Evolutionary conservation across 2,113 vertebrate species (phyloP), one percentile per base, ranked within the genome.

Genomic region (Leptodactylus fuscus): DNA sequence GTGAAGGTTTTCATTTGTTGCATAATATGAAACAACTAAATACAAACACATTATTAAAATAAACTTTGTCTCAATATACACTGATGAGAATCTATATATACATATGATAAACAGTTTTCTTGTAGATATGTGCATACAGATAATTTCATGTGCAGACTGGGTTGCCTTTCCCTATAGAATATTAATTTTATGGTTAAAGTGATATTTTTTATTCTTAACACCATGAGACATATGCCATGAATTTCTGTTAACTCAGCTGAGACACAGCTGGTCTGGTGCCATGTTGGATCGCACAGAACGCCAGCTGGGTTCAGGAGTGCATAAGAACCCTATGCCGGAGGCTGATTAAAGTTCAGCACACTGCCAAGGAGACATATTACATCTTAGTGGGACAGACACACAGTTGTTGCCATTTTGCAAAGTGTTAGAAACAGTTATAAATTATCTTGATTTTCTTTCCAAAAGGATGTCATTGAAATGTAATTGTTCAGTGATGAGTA

Each of bases 331-430:
- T 77, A 69, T 81, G 76, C 60, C 77, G 76, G 73, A 62, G 71
- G 82, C 55, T 89, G 81, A 60, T 77, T 46, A 83, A 90, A 90
- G 73, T 49, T 13, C 80, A 88, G 65, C 65, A 18, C 69, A 82
- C 87, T 91, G 87, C 87, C 85, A 82, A 90, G 88, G 88, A 88
- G 87, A 89, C 82, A 73, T 55, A 55, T 49, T 89, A 88, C 81
- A 82, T 84, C 67, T 81, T 89, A 83, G 75, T 88, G 89, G 87
- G 85, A 85, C 88, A 88, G 81, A 85, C 87, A 88, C 77, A 87
- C 80, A 84, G 3, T 75, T 76, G 73, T 24, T 74, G 87, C 87
- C 88, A 87, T 49, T 78, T 58, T 85, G 15, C 41, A 58, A 44
- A 36, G 46, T 55, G n/a, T 48, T 79, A 78, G 83, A 78, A 76